Conservation (phyloP, 92 coral and sea anemone species). For the Epizoanthus stellaris region DNA sequence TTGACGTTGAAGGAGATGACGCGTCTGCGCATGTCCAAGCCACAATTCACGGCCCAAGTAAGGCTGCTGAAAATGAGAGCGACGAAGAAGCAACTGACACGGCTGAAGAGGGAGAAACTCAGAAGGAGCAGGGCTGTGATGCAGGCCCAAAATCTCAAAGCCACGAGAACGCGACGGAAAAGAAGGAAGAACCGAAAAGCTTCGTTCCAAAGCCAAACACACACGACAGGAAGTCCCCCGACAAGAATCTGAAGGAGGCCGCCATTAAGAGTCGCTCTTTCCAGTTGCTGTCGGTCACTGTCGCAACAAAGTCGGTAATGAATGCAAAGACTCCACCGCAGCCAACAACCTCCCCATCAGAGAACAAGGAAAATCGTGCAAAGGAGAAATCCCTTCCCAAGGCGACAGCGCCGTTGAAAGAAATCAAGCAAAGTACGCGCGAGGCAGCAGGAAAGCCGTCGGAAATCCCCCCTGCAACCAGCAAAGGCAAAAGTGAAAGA, state of each 20-base stretch:
- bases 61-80: not conserved
- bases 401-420: not conserved
- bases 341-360: not conserved
- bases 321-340: not conserved
- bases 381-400: not conserved
- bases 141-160: too few species aligned
- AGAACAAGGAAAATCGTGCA: constrained; percentile 31
- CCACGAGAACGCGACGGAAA: not conserved
- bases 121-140: not conserved
- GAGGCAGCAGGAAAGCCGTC: not conserved
- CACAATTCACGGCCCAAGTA: not conserved
- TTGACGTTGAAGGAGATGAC: constrained; percentile 14
- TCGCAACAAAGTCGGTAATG: not conserved
- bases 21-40: not conserved
- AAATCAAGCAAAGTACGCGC: not conserved
- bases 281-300: not conserved
- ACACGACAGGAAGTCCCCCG: not conserved
- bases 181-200: not conserved
- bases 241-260: not conserved
- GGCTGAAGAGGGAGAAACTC: not conserved
- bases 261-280: not conserved
- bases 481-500: not conserved
- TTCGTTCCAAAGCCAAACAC: not conserved
- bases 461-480: not conserved
- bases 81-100: not conserved